Evolutionary conservation across 2,888 invertebrate species (phyloP).

Genomic region (Tyria jacobaeae): DNA sequence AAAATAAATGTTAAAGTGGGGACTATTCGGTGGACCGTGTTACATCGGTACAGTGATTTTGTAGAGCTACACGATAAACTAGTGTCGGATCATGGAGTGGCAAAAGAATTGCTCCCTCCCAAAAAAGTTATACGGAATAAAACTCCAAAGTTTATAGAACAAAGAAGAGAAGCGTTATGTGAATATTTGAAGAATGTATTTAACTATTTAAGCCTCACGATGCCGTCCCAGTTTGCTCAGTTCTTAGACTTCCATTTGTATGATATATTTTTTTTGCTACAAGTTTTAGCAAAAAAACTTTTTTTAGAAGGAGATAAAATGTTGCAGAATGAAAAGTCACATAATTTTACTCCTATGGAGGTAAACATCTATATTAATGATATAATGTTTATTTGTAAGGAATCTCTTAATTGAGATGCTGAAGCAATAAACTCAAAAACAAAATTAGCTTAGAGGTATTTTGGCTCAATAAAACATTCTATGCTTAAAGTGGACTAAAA

Average conservation of each 20-base stretch:
- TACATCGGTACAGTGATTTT: slow-evolving; percentile 96
- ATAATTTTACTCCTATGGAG: slow-evolving; percentile 92
- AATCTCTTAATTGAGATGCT: too few species aligned
- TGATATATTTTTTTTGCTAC: slow-evolving; percentile 95
- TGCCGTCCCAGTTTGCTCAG: slow-evolving; percentile 93
- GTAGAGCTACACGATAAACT: slow-evolving; percentile 94
- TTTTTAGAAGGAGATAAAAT: slow-evolving; percentile 91
- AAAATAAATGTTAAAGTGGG: slow-evolving; percentile 90
- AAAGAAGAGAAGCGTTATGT: slow-evolving; percentile 92
- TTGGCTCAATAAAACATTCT: too few species aligned
- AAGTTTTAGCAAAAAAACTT: slow-evolving; percentile 92
- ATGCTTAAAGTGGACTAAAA: too few species aligned
- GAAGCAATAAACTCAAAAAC: too few species aligned
- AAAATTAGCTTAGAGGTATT: too few species aligned
- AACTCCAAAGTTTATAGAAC: slow-evolving; percentile 94
- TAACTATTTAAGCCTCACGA: slow-evolving; percentile 90
- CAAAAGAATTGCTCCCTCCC: slow-evolving; percentile 95
- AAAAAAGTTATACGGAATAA: slow-evolving; percentile 97
- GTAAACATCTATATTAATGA: slow-evolving; percentile 79
- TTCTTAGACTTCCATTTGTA: slow-evolving; percentile 96
- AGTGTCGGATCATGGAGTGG: slow-evolving; percentile 92
- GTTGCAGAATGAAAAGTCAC: slow-evolving; percentile 87
- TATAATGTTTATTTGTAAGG: too few species aligned
- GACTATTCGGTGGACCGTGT: slow-evolving; percentile 93
- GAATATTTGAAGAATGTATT: slow-evolving; percentile 93